phyloP scores from a whole-genome alignment of 2,113 vertebrate genomes.

The Melanerpes formicivorus region DNA sequence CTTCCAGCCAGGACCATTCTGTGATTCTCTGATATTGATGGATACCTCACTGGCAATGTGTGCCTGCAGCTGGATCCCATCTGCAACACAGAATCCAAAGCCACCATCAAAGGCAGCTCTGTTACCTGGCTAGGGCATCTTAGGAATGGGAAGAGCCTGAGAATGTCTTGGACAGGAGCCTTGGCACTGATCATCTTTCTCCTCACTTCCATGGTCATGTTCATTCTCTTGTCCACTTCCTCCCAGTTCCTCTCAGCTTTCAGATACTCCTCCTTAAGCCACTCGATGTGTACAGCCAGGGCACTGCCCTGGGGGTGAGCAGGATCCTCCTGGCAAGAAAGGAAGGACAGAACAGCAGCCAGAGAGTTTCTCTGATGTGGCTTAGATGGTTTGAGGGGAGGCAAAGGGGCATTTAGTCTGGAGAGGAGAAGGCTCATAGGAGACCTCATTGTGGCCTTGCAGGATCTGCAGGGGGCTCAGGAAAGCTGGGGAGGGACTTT shows the following conservation, averaged over 20 bases:
- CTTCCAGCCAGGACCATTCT: too few relatives aligned
- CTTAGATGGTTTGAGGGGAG: not conserved
- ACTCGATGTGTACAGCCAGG: conserved; percentile 53
- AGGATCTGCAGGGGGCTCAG: not conserved
- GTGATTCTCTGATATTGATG: not conserved
- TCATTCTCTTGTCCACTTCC: conserved; percentile 74
- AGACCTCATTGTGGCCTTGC: too few relatives aligned
- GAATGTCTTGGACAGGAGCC: conserved; percentile 69
- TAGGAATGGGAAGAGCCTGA: conserved; percentile 74
- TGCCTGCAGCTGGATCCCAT: not conserved
- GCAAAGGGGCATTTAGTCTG: too few relatives aligned
- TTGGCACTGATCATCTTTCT: conserved; percentile 65
- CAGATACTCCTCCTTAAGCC: conserved; percentile 71
- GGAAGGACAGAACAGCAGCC: not conserved
- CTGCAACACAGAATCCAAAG: not conserved
- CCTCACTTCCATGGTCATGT: conserved; percentile 64
- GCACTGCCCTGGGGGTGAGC: conserved; percentile 11
- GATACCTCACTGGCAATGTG: not conserved
- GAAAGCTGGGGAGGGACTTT: too few relatives aligned
- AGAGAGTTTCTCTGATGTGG: not conserved
- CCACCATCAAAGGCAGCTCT: not conserved
- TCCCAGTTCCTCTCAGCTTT: conserved; percentile 74
- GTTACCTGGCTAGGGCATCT: conserved; percentile 75
- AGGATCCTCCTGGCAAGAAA: conserved; percentile 59
- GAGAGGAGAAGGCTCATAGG: too few relatives aligned